phyloP scores from a whole-genome alignment of 2,888 invertebrate genomes.

The Drosophila fulvimacula region DNA sequence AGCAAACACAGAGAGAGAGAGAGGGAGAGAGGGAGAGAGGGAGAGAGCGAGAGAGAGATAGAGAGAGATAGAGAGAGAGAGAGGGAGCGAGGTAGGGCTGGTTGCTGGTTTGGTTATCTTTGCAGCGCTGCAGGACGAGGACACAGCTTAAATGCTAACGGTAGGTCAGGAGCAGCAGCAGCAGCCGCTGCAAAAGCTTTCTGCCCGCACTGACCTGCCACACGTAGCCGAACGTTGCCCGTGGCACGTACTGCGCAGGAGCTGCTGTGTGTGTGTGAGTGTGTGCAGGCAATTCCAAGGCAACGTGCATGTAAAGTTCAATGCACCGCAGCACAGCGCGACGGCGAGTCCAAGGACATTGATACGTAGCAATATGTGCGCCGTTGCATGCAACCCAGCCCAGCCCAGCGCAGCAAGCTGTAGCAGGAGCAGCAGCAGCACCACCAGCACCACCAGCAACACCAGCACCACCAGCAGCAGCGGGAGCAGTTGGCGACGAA shows the following conservation, averaged over 20 bases:
- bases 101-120: background rate
- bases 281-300: slow-evolving; percentile 63
- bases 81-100: background rate
- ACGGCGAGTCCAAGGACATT: slow-evolving; percentile 78
- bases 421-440: background rate
- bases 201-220: slow-evolving; percentile 69
- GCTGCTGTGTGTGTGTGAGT: slow-evolving; percentile 32
- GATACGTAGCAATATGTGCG: slow-evolving; percentile 40
- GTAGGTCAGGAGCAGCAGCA: slow-evolving; percentile 67
- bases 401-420: background rate
- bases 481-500: slow-evolving; percentile 17
- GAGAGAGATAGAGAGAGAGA: slow-evolving; percentile 10
- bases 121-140: slow-evolving; percentile 62
- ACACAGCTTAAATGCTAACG: slow-evolving; percentile 46
- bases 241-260: slow-evolving; percentile 63
- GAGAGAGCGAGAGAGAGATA: background rate
- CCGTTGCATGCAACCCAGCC: slow-evolving; percentile 39
- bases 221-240: slow-evolving; percentile 56
- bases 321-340: slow-evolving; percentile 65
- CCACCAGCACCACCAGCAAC: background rate
- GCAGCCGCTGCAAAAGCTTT: slow-evolving; percentile 47
- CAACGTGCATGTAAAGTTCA: slow-evolving; percentile 73
- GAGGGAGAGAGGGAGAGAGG: background rate
- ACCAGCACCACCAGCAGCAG: background rate
- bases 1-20: slow-evolving; percentile 30